Evolutionary conservation across 2,113 vertebrate genomes (phyloP).

Genomic region (Australoheros scitulus): DNA sequence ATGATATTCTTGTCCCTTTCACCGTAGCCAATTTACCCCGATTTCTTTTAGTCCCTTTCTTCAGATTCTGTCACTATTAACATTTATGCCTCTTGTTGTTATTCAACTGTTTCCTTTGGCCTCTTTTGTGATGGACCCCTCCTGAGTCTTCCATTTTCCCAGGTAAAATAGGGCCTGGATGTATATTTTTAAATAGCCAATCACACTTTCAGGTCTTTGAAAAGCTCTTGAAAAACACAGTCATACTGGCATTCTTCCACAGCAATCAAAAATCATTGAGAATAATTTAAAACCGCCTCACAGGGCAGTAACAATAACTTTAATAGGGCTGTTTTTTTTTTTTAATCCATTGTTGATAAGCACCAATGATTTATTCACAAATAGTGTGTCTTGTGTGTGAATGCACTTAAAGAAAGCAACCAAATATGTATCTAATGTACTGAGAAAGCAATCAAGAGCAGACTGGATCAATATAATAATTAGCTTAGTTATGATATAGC

Average conservation of each 20-base stretch:
- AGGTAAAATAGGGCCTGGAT: background rate
- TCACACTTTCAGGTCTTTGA: conserved; percentile 11
- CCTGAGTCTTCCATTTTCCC: background rate
- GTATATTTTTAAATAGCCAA: conserved; percentile 26
- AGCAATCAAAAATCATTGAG: conserved; percentile 7
- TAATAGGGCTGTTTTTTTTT: background rate
- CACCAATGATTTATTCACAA: background rate
- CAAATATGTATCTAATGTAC: background rate
- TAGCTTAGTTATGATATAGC: background rate
- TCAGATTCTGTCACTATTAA: background rate
- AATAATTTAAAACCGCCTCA: background rate
- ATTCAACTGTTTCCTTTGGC: background rate
- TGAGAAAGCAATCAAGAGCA: background rate
- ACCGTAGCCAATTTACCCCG: background rate
- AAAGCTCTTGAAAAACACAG: conserved; percentile 14
- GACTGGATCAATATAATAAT: background rate
- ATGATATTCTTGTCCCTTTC: background rate
- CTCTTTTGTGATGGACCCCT: background rate
- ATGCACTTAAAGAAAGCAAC: background rate
- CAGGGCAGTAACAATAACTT: background rate
- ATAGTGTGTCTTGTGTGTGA: background rate
- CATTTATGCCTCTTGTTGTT: background rate
- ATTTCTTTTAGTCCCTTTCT: background rate
- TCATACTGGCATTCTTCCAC: background rate
- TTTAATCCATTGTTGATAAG: conserved; percentile 1